Conservation (phyloP, 1,140 invertebrate genomes). For the Drosophila pachea region DNA sequence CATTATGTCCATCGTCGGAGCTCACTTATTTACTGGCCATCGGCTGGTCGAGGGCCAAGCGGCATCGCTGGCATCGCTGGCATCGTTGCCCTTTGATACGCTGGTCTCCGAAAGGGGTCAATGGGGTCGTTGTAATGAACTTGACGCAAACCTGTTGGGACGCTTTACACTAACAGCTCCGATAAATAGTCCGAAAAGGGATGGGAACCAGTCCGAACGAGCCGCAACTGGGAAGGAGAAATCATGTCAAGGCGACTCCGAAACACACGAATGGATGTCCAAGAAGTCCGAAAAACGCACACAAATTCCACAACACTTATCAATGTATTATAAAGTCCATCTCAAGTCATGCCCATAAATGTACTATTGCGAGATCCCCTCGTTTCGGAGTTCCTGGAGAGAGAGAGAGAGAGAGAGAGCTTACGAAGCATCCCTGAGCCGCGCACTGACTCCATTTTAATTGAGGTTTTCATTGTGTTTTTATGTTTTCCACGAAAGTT, state of each 20-base stretch:
- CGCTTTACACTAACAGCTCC: neutral
- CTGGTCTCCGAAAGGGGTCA: neutral
- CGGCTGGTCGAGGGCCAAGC: conserved; percentile 3
- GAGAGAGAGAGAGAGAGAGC: too few relatives aligned
- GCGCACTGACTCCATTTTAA: conserved; percentile 1
- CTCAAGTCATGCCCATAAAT: too few relatives aligned
- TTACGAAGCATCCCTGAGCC: conserved; percentile 14
- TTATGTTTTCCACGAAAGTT: conserved; percentile 22
- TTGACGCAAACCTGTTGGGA: neutral
- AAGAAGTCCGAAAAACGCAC: neutral
- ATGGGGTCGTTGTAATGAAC: neutral
- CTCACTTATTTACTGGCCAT: conserved; percentile 41
- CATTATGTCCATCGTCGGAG: conserved; percentile 37
- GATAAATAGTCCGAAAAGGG: neutral
- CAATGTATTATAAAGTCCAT: neutral
- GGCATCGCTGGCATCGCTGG: too few relatives aligned
- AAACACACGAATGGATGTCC: neutral
- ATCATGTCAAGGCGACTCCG: neutral
- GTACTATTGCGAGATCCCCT: too few relatives aligned
- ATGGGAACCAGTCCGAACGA: neutral
- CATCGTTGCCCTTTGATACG: conserved; percentile 3
- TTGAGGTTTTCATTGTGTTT: neutral
- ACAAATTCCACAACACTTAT: too few relatives aligned
- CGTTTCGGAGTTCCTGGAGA: too few relatives aligned
- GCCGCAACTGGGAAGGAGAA: neutral